A percentile compares a stretch with the other conserved stretches of the same genome.
phyloP scores from a whole-genome alignment of 2,797 vertebrate genomes.

The Micropoecilia bifurca region DNA sequence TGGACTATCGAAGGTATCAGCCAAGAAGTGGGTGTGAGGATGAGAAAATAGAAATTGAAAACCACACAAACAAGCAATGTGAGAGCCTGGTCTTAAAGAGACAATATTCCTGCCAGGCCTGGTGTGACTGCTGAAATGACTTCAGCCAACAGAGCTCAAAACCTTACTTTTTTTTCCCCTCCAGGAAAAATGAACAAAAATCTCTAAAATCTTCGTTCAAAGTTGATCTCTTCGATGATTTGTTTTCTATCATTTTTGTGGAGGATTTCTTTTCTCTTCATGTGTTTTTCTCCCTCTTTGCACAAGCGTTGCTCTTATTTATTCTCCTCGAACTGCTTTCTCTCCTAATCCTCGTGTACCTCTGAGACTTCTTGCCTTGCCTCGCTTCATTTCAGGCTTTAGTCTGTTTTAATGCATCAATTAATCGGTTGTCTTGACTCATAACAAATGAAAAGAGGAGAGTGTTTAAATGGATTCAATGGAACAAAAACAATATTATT shows the following conservation, averaged over 20 bases:
- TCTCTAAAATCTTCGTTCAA: constrained; percentile 32
- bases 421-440: constrained; percentile 59
- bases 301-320: constrained; percentile 22
- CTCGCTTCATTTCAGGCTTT: constrained; percentile 52
- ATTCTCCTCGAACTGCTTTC: constrained; percentile 26
- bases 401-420: constrained; percentile 63
- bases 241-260: constrained; percentile 20
- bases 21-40: constrained; percentile 30
- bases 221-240: constrained; percentile 32
- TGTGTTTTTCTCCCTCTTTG: neutral
- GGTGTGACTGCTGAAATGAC: constrained; percentile 19
- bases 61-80: constrained; percentile 50
- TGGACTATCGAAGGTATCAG: constrained; percentile 1
- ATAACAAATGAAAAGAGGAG: constrained; percentile 46
- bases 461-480: constrained; percentile 9
- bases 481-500: constrained; percentile 23
- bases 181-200: neutral
- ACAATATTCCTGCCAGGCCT: constrained; percentile 1
- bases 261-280: constrained; percentile 19
- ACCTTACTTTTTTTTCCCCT: neutral
- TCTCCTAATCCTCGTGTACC: constrained; percentile 32
- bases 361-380: constrained; percentile 48
- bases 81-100: constrained; percentile 41
- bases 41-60: constrained; percentile 47
- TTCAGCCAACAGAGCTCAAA: constrained; percentile 38